A percentile compares a stretch with the other conserved stretches of the same genome.
Conservation (phyloP, 2,797 vertebrate genomes). For the Chloroceryle amazona region DNA sequence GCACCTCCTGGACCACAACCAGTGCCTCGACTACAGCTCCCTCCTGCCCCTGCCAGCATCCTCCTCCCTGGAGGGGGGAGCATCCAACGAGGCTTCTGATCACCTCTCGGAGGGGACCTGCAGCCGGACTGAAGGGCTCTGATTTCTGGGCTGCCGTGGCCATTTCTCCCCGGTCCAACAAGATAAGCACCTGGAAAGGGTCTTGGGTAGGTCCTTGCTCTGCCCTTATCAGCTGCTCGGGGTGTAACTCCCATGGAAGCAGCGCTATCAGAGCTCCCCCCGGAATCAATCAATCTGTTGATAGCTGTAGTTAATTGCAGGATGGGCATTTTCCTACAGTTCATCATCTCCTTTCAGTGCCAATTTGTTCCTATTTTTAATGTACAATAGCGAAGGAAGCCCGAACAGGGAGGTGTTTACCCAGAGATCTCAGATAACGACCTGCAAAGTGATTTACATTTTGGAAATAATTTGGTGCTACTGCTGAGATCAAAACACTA, state of each 20-base stretch:
- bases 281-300: too few species aligned
- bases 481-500: not conserved
- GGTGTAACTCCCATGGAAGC: not conserved
- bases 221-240: not conserved
- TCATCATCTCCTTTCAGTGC: not conserved
- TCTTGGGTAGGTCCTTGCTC: not conserved
- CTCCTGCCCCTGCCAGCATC: not conserved
- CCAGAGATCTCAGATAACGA: not conserved
- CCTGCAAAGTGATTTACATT: not conserved
- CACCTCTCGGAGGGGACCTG: not conserved
- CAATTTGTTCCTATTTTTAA: not conserved
- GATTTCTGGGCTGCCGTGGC: not conserved
- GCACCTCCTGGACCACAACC: not conserved
- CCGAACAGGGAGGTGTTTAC: not conserved
- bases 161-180: accelerated
- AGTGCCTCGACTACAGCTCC: not conserved
- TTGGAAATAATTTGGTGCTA: not conserved
- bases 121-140: not conserved
- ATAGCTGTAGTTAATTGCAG: not conserved
- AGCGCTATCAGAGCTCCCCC: not conserved
- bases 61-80: accelerated
- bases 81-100: not conserved
- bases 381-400: not conserved
- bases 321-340: not conserved
- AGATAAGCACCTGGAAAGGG: not conserved